Evolutionary conservation across 2,888 invertebrate genomes (phyloP).

Genomic region (Venustoraphidia nigricollis): DNA sequence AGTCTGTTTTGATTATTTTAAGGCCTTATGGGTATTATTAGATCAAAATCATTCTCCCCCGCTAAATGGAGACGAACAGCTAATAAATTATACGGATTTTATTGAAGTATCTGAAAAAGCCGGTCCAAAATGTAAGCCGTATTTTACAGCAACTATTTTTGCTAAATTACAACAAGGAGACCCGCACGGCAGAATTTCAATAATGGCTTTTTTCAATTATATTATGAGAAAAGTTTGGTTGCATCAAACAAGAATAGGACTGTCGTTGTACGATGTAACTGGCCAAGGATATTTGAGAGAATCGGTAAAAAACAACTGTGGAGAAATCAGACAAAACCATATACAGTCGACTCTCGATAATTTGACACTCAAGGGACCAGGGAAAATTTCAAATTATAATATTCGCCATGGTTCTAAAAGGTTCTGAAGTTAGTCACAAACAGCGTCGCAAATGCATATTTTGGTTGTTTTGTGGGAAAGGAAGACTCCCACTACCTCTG

Average conservation of each 20-base stretch:
- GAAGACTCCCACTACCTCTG: no score
- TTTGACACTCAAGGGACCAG: no score
- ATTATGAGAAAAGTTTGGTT: slow-evolving; percentile 92
- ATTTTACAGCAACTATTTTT: slow-evolving; percentile 76
- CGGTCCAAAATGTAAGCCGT: slow-evolving; percentile 58
- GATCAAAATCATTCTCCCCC: slow-evolving; percentile 69
- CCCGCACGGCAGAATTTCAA: slow-evolving; percentile 72
- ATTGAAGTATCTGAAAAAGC: slow-evolving; percentile 60
- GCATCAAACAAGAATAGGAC: slow-evolving; percentile 84
- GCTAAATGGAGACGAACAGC: slow-evolving; percentile 58
- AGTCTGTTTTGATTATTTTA: slow-evolving; percentile 7
- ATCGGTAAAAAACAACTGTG: slow-evolving; percentile 35
- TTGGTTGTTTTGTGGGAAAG: no score
- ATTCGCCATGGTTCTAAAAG: no score
- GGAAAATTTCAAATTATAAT: no score
- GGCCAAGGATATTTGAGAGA: slow-evolving; percentile 84
- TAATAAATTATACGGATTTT: slow-evolving; percentile 76
- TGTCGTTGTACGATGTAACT: slow-evolving; percentile 83
- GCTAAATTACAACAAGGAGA: slow-evolving; percentile 78
- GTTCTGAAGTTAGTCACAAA: no score
- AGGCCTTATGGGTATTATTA: slow-evolving; percentile 67
- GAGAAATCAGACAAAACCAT: no score
- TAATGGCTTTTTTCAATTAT: slow-evolving; percentile 85
- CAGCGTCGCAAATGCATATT: no score
- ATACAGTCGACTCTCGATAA: no score